These are phyloP conservation scores for Parapristionchus giblindavisi DNA, from an alignment of 2,888 invertebrate species.

Conservation along the genomic window DNA sequence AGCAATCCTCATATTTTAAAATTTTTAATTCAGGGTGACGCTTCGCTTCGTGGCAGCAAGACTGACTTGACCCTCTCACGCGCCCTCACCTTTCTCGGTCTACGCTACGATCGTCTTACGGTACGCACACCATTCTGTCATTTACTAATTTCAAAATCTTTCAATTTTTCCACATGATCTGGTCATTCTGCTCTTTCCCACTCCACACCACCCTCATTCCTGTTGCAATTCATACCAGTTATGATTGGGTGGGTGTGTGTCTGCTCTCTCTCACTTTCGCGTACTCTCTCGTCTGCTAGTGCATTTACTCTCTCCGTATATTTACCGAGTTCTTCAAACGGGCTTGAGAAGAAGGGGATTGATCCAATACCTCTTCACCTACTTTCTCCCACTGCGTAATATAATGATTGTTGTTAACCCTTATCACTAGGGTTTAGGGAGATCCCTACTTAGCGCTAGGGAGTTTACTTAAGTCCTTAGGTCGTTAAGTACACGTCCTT, in stretches of 20 bases:
- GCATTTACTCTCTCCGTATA: not conserved
- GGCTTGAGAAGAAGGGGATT: not conserved
- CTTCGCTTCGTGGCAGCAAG: not conserved
- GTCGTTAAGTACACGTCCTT: no score
- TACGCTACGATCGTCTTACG: constrained; percentile 26
- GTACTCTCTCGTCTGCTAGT: constrained; percentile 21
- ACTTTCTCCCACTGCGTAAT: constrained; percentile 25
- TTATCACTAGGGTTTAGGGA: no score
- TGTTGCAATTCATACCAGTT: constrained; percentile 25
- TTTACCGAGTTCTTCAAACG: constrained; percentile 32
- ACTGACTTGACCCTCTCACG: not conserved
- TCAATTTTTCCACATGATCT: not conserved
- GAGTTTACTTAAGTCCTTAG: no score
- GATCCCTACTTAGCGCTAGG: no score
- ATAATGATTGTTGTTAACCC: no score
- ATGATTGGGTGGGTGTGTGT: no score
- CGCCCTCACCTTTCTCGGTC: constrained; percentile 19
- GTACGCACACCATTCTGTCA: constrained; percentile 6
- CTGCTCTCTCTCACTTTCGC: constrained; percentile 11
- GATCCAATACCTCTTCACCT: constrained; percentile 32
- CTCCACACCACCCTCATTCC: not conserved
- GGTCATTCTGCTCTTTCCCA: constrained; percentile 7
- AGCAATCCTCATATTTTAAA: no score
- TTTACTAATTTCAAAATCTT: not conserved
- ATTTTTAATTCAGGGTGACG: constrained; percentile 29